These are phyloP conservation scores for Anser brachyrhynchus DNA, from an alignment of 2,113 vertebrate species.

Conservation along the genomic window DNA sequence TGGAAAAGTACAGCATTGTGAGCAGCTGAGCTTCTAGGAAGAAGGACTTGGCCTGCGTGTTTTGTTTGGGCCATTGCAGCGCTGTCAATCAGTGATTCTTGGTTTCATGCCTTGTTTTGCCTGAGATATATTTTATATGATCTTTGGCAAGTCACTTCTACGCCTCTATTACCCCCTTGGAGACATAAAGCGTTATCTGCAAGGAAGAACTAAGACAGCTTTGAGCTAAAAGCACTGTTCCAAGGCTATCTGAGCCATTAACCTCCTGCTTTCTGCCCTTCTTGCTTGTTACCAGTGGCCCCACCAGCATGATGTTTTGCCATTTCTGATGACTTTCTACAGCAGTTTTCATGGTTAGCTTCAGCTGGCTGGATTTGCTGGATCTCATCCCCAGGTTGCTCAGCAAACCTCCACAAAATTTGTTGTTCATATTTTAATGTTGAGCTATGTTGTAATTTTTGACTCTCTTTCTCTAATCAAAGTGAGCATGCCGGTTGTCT, in stretches of 20 bases:
- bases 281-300: background rate
- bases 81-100: background rate
- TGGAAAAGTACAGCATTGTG: slow-evolving; percentile 1
- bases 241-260: background rate
- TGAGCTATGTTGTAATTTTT: background rate
- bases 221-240: background rate
- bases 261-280: background rate
- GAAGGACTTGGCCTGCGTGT: background rate
- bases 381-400: background rate
- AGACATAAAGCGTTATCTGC: background rate
- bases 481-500: background rate
- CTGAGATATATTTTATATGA: background rate
- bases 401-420: background rate
- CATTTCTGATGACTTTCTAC: background rate
- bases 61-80: background rate
- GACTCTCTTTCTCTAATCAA: background rate
- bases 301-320: background rate
- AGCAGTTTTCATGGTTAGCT: accelerated
- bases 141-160: background rate
- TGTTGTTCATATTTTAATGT: background rate
- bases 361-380: background rate
- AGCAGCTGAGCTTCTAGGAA: background rate
- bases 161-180: background rate
- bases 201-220: background rate
- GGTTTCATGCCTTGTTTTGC: background rate